phyloP scores from a whole-genome alignment of 2,113 vertebrate species.

The Cyanoderma ruficeps region DNA sequence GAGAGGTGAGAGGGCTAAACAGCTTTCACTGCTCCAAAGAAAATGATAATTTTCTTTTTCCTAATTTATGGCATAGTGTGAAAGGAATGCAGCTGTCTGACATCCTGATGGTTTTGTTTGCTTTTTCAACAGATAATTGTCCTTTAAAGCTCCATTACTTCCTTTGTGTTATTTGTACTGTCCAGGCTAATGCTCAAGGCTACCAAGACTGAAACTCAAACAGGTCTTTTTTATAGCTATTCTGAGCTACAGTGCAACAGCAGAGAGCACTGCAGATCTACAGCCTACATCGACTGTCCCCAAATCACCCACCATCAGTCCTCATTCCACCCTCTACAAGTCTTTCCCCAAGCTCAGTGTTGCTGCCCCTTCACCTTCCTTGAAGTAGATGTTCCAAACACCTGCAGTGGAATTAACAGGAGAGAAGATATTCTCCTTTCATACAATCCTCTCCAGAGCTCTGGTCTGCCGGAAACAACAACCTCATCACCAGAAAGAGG shows the following conservation, averaged over 20 bases:
- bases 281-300: neutral
- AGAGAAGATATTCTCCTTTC: neutral
- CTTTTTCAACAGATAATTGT: neutral
- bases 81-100: neutral
- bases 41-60: neutral
- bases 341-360: neutral
- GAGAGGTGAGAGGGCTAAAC: neutral
- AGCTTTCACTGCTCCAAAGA: neutral
- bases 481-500: neutral
- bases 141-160: neutral
- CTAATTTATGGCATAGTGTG: neutral
- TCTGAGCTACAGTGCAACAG: neutral
- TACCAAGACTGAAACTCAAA: neutral
- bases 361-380: neutral
- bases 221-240: neutral
- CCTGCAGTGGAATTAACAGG: neutral
- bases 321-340: neutral
- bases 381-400: neutral
- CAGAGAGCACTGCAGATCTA: conserved; percentile 9
- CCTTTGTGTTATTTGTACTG: neutral
- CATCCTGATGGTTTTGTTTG: neutral
- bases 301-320: neutral
- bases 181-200: neutral
- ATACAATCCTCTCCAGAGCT: neutral
- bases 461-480: neutral